Evolutionary conservation across 2,797 vertebrate genomes (phyloP).

Genomic region (Myotis daubentonii): DNA sequence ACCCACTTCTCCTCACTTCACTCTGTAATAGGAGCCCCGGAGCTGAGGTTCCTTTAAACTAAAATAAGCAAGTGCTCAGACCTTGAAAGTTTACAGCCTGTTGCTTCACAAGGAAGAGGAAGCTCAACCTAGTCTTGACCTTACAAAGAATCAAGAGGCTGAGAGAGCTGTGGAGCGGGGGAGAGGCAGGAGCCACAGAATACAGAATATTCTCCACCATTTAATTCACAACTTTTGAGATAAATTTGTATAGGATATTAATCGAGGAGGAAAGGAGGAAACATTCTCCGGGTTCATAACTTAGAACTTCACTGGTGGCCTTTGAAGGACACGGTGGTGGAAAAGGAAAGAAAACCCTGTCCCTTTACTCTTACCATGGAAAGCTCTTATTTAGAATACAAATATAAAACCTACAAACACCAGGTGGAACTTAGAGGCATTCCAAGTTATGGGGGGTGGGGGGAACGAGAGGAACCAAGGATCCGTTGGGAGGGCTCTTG

Average conservation of each 20-base stretch:
- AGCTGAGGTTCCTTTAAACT: conserved; percentile 23
- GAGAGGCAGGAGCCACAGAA: not conserved
- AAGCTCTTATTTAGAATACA: not conserved
- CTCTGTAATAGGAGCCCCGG: conserved; percentile 40
- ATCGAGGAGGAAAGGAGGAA: not conserved
- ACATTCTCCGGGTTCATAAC: not conserved
- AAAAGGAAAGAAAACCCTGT: not conserved
- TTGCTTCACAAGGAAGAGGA: conserved; percentile 20
- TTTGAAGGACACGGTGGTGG: not conserved
- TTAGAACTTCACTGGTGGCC: not conserved
- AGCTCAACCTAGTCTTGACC: not conserved
- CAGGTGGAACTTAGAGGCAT: not conserved
- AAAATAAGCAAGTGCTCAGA: conserved; percentile 19
- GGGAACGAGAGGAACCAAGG: not conserved
- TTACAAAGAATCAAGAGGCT: not conserved
- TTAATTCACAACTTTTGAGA: not conserved
- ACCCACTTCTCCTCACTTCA: conserved; percentile 35
- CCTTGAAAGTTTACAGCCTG: not conserved
- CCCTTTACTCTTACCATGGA: not conserved
- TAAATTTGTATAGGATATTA: not conserved
- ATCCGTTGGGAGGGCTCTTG: not conserved
- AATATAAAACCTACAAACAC: not conserved
- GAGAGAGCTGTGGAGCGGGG: not conserved
- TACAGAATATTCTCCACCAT: not conserved
- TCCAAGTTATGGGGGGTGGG: not conserved